Conservation (phyloP, 2,113 vertebrate genomes). For the Amphiprion percula region DNA sequence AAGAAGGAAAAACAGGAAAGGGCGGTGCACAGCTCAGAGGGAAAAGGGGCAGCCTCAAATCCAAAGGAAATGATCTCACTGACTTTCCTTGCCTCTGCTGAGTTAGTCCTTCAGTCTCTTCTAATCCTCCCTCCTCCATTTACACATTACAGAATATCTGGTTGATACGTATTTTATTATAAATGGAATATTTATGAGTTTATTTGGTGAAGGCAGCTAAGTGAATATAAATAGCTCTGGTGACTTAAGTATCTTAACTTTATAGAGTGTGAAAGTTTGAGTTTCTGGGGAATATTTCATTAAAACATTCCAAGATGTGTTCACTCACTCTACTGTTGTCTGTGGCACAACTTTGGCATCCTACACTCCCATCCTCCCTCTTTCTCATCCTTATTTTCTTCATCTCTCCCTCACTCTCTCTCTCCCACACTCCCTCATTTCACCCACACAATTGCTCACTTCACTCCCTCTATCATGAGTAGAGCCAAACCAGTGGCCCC, state of each 20-base stretch:
- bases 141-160: neutral
- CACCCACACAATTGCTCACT: constrained; percentile 57
- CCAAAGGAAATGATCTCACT: constrained; percentile 39
- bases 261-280: neutral
- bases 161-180: neutral
- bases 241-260: neutral
- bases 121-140: constrained; percentile 9
- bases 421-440: constrained; percentile 17
- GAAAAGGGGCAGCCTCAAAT: constrained; percentile 34
- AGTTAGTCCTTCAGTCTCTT: constrained; percentile 22
- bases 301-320: constrained; percentile 19
- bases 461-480: constrained; percentile 44
- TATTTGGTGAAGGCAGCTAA: neutral
- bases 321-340: constrained; percentile 23
- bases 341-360: constrained; percentile 43
- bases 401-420: neutral
- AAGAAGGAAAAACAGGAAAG: constrained; percentile 82
- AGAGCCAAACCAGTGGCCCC: constrained; percentile 46
- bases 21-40: constrained; percentile 51
- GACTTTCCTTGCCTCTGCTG: constrained; percentile 26
- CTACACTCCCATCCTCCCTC: constrained; percentile 47
- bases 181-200: neutral
- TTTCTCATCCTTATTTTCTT: constrained; percentile 11
- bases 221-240: constrained; percentile 5
- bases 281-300: constrained; percentile 13